Conservation (phyloP, 2,888 invertebrate genomes). For the Actias luna region DNA sequence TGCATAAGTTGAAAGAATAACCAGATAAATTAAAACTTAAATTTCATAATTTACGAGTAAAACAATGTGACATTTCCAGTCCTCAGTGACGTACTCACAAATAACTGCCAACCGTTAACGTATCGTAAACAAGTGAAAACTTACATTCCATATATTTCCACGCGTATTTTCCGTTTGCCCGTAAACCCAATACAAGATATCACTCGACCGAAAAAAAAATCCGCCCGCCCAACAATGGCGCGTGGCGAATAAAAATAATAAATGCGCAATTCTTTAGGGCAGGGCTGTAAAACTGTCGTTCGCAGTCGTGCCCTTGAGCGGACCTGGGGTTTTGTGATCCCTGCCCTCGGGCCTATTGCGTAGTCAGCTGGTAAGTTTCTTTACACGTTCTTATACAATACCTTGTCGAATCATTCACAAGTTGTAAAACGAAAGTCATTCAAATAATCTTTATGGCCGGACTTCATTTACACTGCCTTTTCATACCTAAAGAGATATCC, state of each 20-base stretch:
- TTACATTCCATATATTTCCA: constrained; percentile 15
- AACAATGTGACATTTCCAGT: neutral
- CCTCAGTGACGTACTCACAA: neutral
- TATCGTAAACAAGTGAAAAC: constrained; percentile 11
- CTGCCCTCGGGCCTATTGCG: constrained; percentile 7
- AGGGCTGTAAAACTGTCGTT: constrained; percentile 75
- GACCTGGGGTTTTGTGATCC: constrained; percentile 19
- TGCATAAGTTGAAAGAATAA: neutral
- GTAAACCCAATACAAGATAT: constrained; percentile 48
- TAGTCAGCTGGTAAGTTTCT: constrained; percentile 6
- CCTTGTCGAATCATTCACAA: constrained; percentile 8
- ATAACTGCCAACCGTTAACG: constrained; percentile 8
- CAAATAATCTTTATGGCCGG: neutral
- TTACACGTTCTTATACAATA: neutral
- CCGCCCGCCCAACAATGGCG: constrained; percentile 50
- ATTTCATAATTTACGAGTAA: neutral
- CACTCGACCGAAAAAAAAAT: constrained; percentile 54
- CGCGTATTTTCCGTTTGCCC: constrained; percentile 13
- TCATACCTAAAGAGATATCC: neutral
- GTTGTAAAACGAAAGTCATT: neutral
- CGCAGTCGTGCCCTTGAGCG: constrained; percentile 64
- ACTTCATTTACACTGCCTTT: neutral
- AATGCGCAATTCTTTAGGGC: constrained; percentile 75
- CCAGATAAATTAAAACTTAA: neutral
- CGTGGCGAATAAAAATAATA: constrained; percentile 76